Percentiles rank a stretch among this genome's conserved stretches.
phyloP scores from a whole-genome alignment of 2,888 invertebrate genomes.

The Laothoe populi region DNA sequence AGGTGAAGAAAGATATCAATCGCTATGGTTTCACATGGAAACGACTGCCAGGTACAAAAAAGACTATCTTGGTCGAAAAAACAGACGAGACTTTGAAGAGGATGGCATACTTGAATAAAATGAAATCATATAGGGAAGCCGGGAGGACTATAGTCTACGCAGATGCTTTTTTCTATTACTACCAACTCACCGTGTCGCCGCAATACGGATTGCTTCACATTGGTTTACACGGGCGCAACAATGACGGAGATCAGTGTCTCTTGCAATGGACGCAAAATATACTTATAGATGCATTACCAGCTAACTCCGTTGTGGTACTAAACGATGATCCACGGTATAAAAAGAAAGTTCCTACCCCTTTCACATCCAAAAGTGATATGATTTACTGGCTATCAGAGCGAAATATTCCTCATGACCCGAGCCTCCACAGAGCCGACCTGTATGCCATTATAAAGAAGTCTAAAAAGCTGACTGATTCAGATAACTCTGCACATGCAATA shows the following conservation, averaged over 20 bases:
- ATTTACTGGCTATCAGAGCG: slow-evolving; percentile 34
- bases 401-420: slow-evolving; percentile 32
- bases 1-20: neutral
- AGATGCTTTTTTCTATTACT: neutral
- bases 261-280: neutral
- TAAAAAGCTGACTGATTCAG: slow-evolving; percentile 15
- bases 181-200: slow-evolving; percentile 5
- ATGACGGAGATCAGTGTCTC: no score
- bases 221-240: neutral
- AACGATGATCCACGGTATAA: neutral
- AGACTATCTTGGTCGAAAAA: slow-evolving; percentile 41
- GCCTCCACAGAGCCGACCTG: slow-evolving; percentile 37
- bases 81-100: slow-evolving; percentile 34
- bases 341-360: slow-evolving; percentile 29
- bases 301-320: slow-evolving; percentile 22
- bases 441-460: slow-evolving; percentile 36
- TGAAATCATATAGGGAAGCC: slow-evolving; percentile 36
- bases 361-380: slow-evolving; percentile 35
- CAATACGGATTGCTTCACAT: slow-evolving; percentile 9
- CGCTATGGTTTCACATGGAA: slow-evolving; percentile 36
- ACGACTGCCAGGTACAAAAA: slow-evolving; percentile 36
- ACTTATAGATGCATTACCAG: neutral
- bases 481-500: slow-evolving; percentile 28
- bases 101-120: slow-evolving; percentile 40
- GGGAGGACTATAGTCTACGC: slow-evolving; percentile 17